Base-by-base conservation (phyloP, 2,113 vertebrate genomes). In the Dascyllus trimaculatus region DNA sequence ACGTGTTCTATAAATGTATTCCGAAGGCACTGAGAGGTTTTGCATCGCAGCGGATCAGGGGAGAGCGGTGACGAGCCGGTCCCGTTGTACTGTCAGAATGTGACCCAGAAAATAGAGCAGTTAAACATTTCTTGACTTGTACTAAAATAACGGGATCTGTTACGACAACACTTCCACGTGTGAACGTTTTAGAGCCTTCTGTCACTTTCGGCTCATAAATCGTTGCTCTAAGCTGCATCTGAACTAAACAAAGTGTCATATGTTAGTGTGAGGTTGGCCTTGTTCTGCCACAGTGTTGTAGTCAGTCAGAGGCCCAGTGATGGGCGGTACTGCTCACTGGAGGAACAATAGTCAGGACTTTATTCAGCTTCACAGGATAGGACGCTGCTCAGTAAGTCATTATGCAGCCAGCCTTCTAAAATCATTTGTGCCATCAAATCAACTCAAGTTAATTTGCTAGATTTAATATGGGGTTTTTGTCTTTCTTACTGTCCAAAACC, bases 131-230 rank as follows among this genome's bases (percentile, higher is more conserved):
- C 5, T 35, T 49, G 22, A 4, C 5, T 22, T 32, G 43, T 15
- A 15, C 10, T 17, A 1, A 32, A 53, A 48, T 40, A 0, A 19
- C 4, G 2, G 11, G 46, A 5, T 0, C 11, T n/a, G 9, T 0
- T 6, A 11, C 0, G 25, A 21, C 4, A 49, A 15, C 4, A 13
- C 8, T 1, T 11, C 3, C 1, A 1, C 0, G 3, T 24, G 15
- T 22, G 1, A 5, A n/a, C 3, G 1, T 0, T n/a, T 24, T 10
- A 9, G 0, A 1, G 0, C 0, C 0, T 18, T 18, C 2, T 25
- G 5, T 18, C 18, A 13, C 10, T 4, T 49, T 79, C n/a, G 14
- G 24, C 9, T 13, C 19, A 1, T 3, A 5, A 3, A 25, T 38
- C 8, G 40, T 1, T 19, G 51, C n/a, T 49, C 0, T 4, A 6